Percentiles rank a stretch among this genome's conserved stretches.
Evolutionary conservation across 2,797 vertebrate species (phyloP).

Genomic region (Borostomias antarcticus): DNA sequence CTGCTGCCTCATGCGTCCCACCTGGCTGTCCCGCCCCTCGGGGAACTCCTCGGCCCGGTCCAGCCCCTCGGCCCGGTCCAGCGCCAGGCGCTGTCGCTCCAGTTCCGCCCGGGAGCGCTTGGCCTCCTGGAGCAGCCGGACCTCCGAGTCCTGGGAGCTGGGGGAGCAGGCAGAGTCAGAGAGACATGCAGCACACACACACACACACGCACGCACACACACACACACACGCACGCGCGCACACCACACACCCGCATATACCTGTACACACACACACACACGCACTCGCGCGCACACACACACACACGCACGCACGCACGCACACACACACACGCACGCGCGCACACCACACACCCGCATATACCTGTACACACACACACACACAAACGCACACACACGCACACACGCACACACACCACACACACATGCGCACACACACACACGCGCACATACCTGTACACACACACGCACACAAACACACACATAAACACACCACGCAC

Average conservation of each 20-base stretch:
- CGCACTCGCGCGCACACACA: background rate
- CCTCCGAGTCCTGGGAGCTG: constrained; percentile 86
- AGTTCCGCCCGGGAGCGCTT: constrained; percentile 74
- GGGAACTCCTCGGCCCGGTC: constrained; percentile 80
- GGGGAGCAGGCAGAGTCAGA: constrained; percentile 39
- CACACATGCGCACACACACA: background rate
- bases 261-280: constrained; percentile 56
- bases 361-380: background rate
- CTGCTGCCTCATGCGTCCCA: constrained; percentile 81
- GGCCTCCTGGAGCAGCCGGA: constrained; percentile 81
- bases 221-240: background rate
- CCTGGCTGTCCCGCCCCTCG: constrained; percentile 78
- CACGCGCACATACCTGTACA: background rate
- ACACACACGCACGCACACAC: constrained; percentile 45
- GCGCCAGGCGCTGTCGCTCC: constrained; percentile 66
- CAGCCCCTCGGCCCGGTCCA: constrained; percentile 78
- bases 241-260: background rate
- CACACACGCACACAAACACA: background rate
- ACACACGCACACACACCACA: background rate
- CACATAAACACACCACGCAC: background rate
- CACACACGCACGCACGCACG: background rate
- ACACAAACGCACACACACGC: background rate
- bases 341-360: background rate
- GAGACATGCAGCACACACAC: constrained; percentile 50
- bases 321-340: background rate